phyloP scores from a whole-genome alignment of 2,888 invertebrate genomes.

The Chalcosyrphus nemorum region DNA sequence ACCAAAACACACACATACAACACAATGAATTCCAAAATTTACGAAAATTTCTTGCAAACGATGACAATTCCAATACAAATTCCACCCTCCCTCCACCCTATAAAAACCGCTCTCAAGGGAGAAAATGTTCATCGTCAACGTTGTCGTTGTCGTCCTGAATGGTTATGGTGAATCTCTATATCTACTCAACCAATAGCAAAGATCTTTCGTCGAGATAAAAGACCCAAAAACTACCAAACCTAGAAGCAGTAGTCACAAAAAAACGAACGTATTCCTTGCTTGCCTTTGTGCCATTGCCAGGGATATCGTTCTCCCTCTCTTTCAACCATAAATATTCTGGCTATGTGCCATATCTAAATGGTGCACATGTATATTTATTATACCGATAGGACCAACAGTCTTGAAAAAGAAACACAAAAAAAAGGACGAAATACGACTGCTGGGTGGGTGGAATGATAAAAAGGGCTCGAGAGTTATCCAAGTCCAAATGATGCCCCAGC shows the following conservation, averaged over 20 bases:
- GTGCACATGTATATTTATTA: slow-evolving; percentile 60
- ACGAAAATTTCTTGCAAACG: slow-evolving; percentile 54
- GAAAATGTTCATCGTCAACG: slow-evolving; percentile 77
- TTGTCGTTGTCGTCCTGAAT: slow-evolving; percentile 76
- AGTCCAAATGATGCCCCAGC: slow-evolving; percentile 62
- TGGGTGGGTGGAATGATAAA: slow-evolving; percentile 51
- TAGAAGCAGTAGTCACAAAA: slow-evolving; percentile 54
- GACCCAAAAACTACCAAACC: slow-evolving; percentile 66
- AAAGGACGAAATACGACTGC: neutral
- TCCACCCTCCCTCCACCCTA: slow-evolving; percentile 23
- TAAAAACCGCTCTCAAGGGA: slow-evolving; percentile 75
- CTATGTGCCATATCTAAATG: slow-evolving; percentile 69
- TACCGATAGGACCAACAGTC: slow-evolving; percentile 50
- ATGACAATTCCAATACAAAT: slow-evolving; percentile 64
- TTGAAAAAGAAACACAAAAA: slow-evolving; percentile 4
- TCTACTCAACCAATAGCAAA: slow-evolving; percentile 75
- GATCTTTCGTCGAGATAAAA: slow-evolving; percentile 74
- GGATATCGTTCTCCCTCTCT: slow-evolving; percentile 52
- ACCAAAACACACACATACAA: slow-evolving; percentile 14
- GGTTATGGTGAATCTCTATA: slow-evolving; percentile 70
- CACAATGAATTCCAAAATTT: slow-evolving; percentile 12
- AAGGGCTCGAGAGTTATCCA: slow-evolving; percentile 59
- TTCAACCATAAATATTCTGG: slow-evolving; percentile 66
- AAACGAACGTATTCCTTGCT: slow-evolving; percentile 39
- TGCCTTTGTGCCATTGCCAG: slow-evolving; percentile 63